These are phyloP conservation scores for Troilus luridus DNA, from an alignment of 2,888 invertebrate species.

Conservation along the genomic window DNA sequence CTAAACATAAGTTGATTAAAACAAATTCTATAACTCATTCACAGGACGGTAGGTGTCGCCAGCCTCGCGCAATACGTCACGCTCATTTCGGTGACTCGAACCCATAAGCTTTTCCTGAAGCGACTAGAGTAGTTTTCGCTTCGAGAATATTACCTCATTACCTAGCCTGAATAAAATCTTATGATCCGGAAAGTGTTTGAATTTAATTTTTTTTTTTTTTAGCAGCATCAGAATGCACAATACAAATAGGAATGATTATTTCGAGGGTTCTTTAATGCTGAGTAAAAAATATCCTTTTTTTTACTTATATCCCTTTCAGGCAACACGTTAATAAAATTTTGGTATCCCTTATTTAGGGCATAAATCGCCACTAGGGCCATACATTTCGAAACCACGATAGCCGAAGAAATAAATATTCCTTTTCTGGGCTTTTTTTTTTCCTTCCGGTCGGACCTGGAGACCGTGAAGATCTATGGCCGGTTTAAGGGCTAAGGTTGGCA, in stretches of 20 bases:
- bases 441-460: constrained; percentile 22
- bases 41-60: too few relatives aligned
- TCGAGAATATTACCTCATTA: too few relatives aligned
- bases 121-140: too few relatives aligned
- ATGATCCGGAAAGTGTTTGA: too few relatives aligned
- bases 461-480: constrained; percentile 31
- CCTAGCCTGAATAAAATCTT: too few relatives aligned
- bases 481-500: constrained; percentile 24
- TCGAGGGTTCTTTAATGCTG: neutral
- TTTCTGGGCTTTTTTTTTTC: constrained; percentile 3
- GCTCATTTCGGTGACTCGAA: too few relatives aligned
- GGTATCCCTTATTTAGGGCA: neutral
- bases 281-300: neutral
- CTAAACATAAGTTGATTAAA: too few relatives aligned
- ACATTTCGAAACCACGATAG: constrained; percentile 10
- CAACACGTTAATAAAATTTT: constrained; percentile 29
- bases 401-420: constrained; percentile 40
- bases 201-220: too few relatives aligned
- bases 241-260: neutral
- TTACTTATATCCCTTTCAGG: neutral
- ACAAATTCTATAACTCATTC: too few relatives aligned
- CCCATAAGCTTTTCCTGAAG: too few relatives aligned
- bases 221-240: too few relatives aligned
- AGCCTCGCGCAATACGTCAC: too few relatives aligned
- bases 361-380: neutral